Evolutionary conservation across 2,888 invertebrate species (phyloP), one percentile per base, ranked within the genome.

Genomic region (Xylota segnis): DNA sequence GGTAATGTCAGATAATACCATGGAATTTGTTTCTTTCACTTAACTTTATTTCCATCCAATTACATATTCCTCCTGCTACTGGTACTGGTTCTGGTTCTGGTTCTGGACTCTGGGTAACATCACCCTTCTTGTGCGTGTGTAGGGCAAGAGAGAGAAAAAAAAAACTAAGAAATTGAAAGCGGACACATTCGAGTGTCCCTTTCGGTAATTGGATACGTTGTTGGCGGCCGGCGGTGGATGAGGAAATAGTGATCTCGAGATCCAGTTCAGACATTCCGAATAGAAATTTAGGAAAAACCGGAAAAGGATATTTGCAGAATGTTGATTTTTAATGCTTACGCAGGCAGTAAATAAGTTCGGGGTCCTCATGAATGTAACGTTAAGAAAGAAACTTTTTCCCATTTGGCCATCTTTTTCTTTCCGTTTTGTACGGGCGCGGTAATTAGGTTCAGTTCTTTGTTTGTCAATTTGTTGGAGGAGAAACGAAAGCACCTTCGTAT

Each of bases 11-110:
- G 86, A 77, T 82, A 82, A 84, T 84, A 68, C 71, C 75, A 79
- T 75, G 79, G 79, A 84, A 84, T 84, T 84, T 84, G 75, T 84
- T 84, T 84, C 84, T 79, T 84, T 84, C 84, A 86, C 81, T 86
- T 86, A 86, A 81, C 81, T 81, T 84, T 84, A 79, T 78, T 84
- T 86, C 86, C 86, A 81, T 86, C 81, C 86, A 86, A 86, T 86
- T 81, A 86, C 86, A 86, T 86, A 86, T 76, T 75, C 70, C 29
- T 61, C 52, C 68, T 29, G 9, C n/a, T 58, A 27, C 29, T 59
- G 18, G 5, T 32, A 32, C 27, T 59, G 37, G 59, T 29, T 4
- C 12, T 47, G 32, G n/a, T n/a, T n/a, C n/a, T n/a, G n/a, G 18
- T 59, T n/a, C 52, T 63, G 50, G 70, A 52, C 43, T 37, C 45